Conservation (phyloP, 1,140 invertebrate genomes). For the Drosophila parabipectinata region DNA sequence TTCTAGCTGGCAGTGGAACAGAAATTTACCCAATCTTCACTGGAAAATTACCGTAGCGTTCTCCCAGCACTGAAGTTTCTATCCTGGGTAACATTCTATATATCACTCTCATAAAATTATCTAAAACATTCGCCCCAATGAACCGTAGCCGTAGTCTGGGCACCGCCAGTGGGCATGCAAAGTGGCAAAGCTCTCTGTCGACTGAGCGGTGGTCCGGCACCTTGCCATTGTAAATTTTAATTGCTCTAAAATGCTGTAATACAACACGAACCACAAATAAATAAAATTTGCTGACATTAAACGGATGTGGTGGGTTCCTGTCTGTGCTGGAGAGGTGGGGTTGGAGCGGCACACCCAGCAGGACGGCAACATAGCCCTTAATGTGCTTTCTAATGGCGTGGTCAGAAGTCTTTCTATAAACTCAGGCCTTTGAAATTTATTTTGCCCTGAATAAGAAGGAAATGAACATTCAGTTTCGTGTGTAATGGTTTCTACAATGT, state of each 20-base stretch:
- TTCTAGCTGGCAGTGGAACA: too few species aligned
- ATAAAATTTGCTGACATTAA: slow-evolving; percentile 82
- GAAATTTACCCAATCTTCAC: too few species aligned
- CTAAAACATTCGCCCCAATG: slow-evolving; percentile 59
- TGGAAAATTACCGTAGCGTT: too few species aligned
- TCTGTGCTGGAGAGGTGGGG: background rate
- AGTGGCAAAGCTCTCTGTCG: background rate
- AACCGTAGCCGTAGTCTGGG: slow-evolving; percentile 14
- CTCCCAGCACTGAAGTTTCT: slow-evolving; percentile 24
- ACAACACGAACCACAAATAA: slow-evolving; percentile 81
- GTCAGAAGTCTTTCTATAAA: slow-evolving; percentile 7
- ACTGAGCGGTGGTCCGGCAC: background rate
- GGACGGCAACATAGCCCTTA: slow-evolving; percentile 23
- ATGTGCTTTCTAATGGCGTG: slow-evolving; percentile 67
- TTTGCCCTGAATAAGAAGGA: slow-evolving; percentile 25
- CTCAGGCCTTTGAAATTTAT: slow-evolving; percentile 56
- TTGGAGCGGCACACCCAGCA: slow-evolving; percentile 1
- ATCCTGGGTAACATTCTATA: slow-evolving; percentile 62
- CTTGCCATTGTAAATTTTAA: slow-evolving; percentile 75
- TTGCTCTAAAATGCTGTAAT: slow-evolving; percentile 81
- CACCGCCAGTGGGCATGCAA: background rate
- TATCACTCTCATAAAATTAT: slow-evolving; percentile 71
- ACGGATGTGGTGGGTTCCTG: slow-evolving; percentile 78
- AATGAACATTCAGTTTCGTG: background rate
- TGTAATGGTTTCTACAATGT: slow-evolving; percentile 55